Conservation (phyloP, 2,888 invertebrate genomes). For the Lepidochrysops patricia region DNA sequence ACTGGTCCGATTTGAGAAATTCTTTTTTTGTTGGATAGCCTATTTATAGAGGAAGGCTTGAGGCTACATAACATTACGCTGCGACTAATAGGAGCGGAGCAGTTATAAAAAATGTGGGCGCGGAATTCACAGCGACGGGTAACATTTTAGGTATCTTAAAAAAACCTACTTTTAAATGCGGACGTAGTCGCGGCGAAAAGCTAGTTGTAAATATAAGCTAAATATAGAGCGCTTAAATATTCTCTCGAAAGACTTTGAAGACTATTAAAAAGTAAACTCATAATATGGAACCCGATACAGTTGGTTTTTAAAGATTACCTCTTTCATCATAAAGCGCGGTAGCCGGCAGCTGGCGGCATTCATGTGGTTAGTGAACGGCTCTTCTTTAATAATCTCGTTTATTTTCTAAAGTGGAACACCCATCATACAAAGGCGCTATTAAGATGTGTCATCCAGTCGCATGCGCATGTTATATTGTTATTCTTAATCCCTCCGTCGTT, state of each 20-base stretch:
- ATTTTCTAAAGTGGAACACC: conserved; percentile 62
- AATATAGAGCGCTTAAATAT: neutral
- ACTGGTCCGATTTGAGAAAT: too few relatives aligned
- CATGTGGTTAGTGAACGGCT: conserved; percentile 65
- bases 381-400: conserved; percentile 69
- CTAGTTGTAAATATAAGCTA: neutral
- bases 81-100: too few relatives aligned
- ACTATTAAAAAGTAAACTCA: conserved; percentile 69
- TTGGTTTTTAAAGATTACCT: conserved; percentile 50
- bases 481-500: conserved; percentile 22
- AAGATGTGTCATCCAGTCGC: conserved; percentile 37
- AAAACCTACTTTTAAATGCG: too few relatives aligned
- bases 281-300: conserved; percentile 72
- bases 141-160: too few relatives aligned
- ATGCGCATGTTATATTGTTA: conserved; percentile 26
- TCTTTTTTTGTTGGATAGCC: too few relatives aligned
- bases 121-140: too few relatives aligned
- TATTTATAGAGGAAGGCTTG: too few relatives aligned
- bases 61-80: too few relatives aligned
- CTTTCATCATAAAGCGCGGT: conserved; percentile 68
- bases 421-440: conserved; percentile 51
- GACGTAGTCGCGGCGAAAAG: too few relatives aligned
- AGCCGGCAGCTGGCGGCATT: conserved; percentile 64
- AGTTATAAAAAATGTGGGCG: too few relatives aligned
- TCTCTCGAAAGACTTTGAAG: conserved; percentile 51